Evolutionary conservation across 2,888 invertebrate genomes (phyloP).

Genomic region (Campoplex capitator): DNA sequence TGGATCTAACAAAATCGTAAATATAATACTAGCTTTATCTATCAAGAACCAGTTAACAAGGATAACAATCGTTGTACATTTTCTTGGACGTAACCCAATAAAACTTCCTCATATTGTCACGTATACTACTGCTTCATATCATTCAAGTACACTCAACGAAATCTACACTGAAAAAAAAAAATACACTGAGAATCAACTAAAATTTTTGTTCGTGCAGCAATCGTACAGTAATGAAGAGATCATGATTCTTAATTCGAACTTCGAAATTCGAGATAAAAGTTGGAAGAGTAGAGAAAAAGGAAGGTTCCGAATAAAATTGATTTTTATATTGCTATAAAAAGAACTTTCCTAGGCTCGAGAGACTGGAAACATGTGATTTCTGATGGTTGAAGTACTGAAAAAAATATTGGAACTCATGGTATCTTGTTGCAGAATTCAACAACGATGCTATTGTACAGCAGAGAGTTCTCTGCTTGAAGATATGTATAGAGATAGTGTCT

Average conservation of each 20-base stretch:
- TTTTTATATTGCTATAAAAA: background rate
- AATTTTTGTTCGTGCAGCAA: no score
- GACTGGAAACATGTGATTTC: background rate
- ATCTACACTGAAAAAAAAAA: background rate
- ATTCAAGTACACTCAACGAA: background rate
- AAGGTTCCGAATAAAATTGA: background rate
- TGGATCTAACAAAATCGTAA: background rate
- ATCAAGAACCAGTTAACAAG: background rate
- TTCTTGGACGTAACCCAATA: background rate
- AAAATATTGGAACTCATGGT: background rate
- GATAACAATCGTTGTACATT: background rate
- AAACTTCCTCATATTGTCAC: background rate
- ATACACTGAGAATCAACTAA: no score
- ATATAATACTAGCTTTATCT: background rate
- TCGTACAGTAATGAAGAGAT: no score
- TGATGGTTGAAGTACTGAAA: background rate
- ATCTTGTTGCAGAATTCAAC: background rate
- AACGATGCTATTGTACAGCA: background rate
- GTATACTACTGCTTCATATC: background rate
- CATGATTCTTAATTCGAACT: background rate
- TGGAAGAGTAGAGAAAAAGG: no score
- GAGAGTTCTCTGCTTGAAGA: constrained; percentile 56
- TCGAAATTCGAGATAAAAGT: no score
- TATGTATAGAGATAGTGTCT: constrained; percentile 11
- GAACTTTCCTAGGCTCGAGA: background rate